A percentile compares a stretch with the other conserved stretches of the same genome.
Conservation (phyloP, 2,113 vertebrate species). For the Pristiophorus japonicus region DNA sequence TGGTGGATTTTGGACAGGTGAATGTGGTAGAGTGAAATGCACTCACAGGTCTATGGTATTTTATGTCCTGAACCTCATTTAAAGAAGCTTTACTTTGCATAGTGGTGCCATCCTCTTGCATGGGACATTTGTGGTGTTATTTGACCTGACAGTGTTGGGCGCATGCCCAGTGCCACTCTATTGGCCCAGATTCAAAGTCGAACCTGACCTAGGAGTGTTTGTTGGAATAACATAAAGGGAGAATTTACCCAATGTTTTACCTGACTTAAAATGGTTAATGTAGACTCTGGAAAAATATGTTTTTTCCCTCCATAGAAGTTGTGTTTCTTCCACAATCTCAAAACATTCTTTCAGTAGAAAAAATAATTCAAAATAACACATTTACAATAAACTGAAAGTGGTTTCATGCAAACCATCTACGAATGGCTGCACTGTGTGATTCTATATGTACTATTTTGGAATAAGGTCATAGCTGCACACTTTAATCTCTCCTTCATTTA, state of each 20-base stretch:
- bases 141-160: not conserved
- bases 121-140: not conserved
- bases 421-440: not conserved
- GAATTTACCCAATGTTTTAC: no score
- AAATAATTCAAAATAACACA: not conserved
- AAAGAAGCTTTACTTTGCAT: not conserved
- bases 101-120: not conserved
- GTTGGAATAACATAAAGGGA: no score
- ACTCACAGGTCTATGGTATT: no score
- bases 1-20: no score
- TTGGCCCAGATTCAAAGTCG: not conserved
- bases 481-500: no score
- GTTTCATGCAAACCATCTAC: not conserved
- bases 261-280: no score
- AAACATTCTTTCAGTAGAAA: not conserved
- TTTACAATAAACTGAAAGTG: not conserved
- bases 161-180: not conserved
- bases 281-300: no score
- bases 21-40: no score
- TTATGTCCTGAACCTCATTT: no score
- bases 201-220: not conserved
- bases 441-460: not conserved
- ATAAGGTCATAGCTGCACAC: not conserved
- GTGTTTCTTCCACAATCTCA: not conserved
- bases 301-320: not conserved